Evolutionary conservation across 2,113 vertebrate species (phyloP).

Genomic region (Orientallactaga bullata): DNA sequence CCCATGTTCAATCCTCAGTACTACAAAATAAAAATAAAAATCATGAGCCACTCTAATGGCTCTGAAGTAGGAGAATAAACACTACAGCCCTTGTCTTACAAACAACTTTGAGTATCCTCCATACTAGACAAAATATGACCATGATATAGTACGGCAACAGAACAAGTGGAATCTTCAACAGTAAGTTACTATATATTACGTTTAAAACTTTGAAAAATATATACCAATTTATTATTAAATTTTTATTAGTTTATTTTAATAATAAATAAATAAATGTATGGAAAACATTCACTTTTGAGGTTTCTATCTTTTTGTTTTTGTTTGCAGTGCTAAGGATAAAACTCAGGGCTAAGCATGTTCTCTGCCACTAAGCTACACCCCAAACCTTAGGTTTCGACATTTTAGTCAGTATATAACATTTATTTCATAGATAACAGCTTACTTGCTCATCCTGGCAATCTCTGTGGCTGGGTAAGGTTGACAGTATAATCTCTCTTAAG

Average conservation of each 20-base stretch:
- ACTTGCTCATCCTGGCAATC: neutral
- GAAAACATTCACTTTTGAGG: neutral
- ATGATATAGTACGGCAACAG: neutral
- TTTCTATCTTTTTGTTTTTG: neutral
- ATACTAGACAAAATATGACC: neutral
- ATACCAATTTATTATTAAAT: neutral
- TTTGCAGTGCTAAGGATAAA: neutral
- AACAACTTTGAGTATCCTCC: neutral
- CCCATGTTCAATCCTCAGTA: neutral
- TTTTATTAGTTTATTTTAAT: too few species aligned
- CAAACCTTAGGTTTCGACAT: neutral
- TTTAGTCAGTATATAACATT: neutral
- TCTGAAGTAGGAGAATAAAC: neutral
- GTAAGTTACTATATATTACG: neutral
- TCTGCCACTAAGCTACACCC: too few species aligned
- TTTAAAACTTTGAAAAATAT: neutral
- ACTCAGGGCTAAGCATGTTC: neutral
- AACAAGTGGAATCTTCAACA: slow-evolving; percentile 18
- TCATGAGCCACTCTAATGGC: neutral
- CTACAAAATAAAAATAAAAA: neutral
- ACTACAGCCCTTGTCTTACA: neutral
- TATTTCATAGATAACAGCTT: neutral
- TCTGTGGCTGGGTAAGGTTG: neutral
- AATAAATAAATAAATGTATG: too few species aligned
- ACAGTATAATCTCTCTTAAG: neutral